Evolutionary conservation across 2,113 vertebrate species (phyloP).

Genomic region (Lamprologus sp.): DNA sequence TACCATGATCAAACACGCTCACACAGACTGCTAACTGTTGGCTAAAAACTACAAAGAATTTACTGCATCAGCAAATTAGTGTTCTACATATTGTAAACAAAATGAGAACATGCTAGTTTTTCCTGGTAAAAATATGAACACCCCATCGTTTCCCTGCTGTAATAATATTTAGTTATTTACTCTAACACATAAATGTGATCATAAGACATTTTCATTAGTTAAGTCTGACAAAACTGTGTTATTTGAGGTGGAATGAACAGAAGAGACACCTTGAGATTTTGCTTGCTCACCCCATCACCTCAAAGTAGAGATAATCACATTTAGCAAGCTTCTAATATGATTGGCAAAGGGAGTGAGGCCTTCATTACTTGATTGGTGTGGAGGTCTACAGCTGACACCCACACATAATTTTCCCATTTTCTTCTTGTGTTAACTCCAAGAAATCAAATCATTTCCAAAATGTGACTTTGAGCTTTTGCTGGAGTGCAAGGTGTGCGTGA

Average conservation of each 20-base stretch:
- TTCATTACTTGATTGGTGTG: neutral
- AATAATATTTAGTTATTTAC: neutral
- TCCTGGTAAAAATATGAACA: neutral
- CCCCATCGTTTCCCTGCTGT: neutral
- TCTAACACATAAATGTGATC: neutral
- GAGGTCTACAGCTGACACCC: neutral
- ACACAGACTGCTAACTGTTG: neutral
- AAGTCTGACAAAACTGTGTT: neutral
- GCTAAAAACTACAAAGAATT: neutral
- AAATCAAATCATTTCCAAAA: slow-evolving; percentile 31
- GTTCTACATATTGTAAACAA: neutral
- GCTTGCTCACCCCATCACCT: neutral
- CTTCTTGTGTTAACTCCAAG: neutral
- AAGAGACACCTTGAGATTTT: slow-evolving; percentile 18
- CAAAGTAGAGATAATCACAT: slow-evolving; percentile 19
- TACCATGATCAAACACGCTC: neutral
- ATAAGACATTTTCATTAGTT: neutral
- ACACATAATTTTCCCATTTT: neutral
- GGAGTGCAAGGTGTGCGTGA: neutral
- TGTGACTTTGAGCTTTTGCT: slow-evolving; percentile 25
- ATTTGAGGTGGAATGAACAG: neutral
- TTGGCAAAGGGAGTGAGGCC: slow-evolving; percentile 12
- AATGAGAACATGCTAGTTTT: neutral
- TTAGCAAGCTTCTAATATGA: slow-evolving; percentile 18
- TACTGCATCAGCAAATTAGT: neutral